Conservation (phyloP, 2,113 vertebrate genomes). For the Cariama cristata region DNA sequence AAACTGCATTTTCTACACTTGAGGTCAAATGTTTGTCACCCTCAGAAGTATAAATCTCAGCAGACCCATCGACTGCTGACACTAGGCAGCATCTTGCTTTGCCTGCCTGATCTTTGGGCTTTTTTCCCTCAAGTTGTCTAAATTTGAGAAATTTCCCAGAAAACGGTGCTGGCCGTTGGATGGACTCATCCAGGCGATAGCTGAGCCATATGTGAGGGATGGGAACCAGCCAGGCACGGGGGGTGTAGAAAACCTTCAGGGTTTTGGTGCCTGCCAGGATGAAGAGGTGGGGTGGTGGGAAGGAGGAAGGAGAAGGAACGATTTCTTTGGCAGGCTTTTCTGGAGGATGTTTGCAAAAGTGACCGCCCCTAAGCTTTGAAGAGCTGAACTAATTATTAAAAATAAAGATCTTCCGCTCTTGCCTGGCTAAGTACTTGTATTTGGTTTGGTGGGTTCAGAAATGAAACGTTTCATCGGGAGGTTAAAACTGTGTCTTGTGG, state of each 20-base stretch:
- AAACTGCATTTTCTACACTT: neutral
- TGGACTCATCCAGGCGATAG: neutral
- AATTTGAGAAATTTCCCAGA: neutral
- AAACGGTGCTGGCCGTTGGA: neutral
- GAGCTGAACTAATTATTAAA: neutral
- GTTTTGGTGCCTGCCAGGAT: neutral
- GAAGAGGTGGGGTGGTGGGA: neutral
- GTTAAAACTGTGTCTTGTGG: neutral
- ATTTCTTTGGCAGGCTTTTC: neutral
- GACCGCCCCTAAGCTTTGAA: neutral
- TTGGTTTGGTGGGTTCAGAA: neutral
- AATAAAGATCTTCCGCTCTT: neutral
- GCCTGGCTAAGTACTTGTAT: neutral
- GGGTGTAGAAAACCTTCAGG: neutral
- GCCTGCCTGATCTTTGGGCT: neutral
- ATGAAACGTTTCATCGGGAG: neutral
- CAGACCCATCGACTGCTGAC: rapidly evolving
- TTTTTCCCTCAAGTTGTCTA: neutral
- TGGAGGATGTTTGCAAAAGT: neutral
- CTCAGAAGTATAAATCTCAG: neutral
- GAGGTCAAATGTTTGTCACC: neutral
- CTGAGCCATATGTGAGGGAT: neutral
- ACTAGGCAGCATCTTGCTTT: neutral
- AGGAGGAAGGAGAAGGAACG: neutral
- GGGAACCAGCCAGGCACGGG: rapidly evolving